Evolutionary conservation across 2,113 vertebrate genomes (phyloP), one percentile per base, ranked within the genome.

Genomic region (Laterallus jamaicensis): DNA sequence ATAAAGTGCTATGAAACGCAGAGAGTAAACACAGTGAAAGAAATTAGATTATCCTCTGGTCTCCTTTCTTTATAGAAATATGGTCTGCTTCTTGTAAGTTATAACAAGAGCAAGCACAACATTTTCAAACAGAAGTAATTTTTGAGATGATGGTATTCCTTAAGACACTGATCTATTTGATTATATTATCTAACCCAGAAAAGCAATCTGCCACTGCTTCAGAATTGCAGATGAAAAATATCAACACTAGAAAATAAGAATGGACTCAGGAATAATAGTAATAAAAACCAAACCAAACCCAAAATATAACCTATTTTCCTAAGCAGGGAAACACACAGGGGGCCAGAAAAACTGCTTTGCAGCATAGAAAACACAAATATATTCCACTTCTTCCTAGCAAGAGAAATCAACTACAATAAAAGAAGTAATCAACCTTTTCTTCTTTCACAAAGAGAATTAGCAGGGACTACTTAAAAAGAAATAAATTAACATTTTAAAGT

Each of bases 161-260:
- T 88, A 92, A 92, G 82, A 94, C 39, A 70, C 12, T 86, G 82
- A 93, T 90, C 25, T 79, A 62, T 83, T 93, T 88, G 69, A 91
- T 93, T 91, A 64, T 63, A 55, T 76, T 88, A 91, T 85, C 82
- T 80, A 87, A 94, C 39, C 26, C 32, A 62, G 85, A 68, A 89
- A 90, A 95, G 9, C 31, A 90, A 86, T 82, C 52, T 93, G 19
- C 59, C 70, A 80, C 49, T 91, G 52, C 28, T 92, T 95, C 76
- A 89, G 69, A 94, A 88, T 39, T 82, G 64, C 44, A 85, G 47
- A 92, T 86, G 69, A 96, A 91, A 84, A 86, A 89, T 78, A 93
- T 7, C 21, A 85, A 71, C 31, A 54, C 20, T 90, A 73, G 66
- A 83, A 92, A 94, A 90, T 86, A 87, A 68, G 14, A 85, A 79